Base-by-base conservation (phyloP, 2,888 invertebrate genomes). In the Caenorhabditis becei region DNA sequence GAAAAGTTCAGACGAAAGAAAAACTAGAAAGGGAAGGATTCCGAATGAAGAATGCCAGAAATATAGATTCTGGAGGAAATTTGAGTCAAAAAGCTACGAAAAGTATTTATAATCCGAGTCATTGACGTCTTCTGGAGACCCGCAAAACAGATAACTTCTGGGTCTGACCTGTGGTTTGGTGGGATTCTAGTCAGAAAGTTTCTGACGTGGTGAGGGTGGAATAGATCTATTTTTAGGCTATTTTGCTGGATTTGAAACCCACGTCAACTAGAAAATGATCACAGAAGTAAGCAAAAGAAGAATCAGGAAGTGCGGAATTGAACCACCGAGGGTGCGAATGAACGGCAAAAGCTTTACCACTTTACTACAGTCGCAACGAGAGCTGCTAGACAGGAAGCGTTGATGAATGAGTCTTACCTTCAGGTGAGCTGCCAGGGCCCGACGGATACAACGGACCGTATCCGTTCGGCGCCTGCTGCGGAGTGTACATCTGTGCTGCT, bases 341-440 rank as follows among this genome's bases (percentile, higher is more conserved):
- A 35, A 35, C 5, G 35, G 35, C 35, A 35, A 35, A 35, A 35
- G 35, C 47, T 16, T 23, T 35, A 65, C 10, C 51, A 37, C 23
- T 14, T 56, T 7, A 26, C 23, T n/a, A n/a, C n/a, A n/a, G n/a
- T n/a, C n/a, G n/a, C n/a, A n/a, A n/a, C n/a, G n/a, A n/a, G n/a
- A n/a, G n/a, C n/a, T n/a, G n/a, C n/a, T n/a, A n/a, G n/a, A n/a
- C n/a, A n/a, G n/a, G n/a, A n/a, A n/a, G n/a, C n/a, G n/a, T n/a
- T n/a, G n/a, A n/a, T n/a, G n/a, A n/a, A n/a, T n/a, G n/a, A n/a
- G n/a, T n/a, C 53, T 41, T 18, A 82, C 82, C 83, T 74, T 82
- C 83, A n/a, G 82, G 82, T 11, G 77, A 74, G 41, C 77, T 80
- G 20, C 81, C 82, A 3, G 83, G 65, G 10, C 72, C 81, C 5